Conservation (phyloP, 1,140 invertebrate species). For the Cydia splendana region DNA sequence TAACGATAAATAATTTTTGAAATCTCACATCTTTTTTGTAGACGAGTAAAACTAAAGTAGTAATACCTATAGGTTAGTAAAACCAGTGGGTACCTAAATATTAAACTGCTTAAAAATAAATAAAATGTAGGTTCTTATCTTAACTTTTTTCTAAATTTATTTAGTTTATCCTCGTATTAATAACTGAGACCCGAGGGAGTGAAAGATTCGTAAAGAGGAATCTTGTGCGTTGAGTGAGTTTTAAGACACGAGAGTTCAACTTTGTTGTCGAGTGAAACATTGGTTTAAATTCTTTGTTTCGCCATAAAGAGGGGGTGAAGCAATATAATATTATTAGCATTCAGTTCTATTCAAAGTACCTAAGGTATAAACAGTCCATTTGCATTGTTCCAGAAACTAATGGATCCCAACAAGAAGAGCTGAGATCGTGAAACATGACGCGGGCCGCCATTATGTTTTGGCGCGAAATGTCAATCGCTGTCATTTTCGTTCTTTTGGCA, state of each 20-base stretch:
- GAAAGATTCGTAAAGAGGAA: too few relatives aligned
- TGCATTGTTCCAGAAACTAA: conserved; percentile 73
- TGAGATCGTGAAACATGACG: conserved; percentile 69
- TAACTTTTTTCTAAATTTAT: too few relatives aligned
- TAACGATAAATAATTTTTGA: neutral
- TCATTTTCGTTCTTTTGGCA: conserved; percentile 54
- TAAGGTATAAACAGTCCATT: neutral
- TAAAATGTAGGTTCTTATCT: too few relatives aligned
- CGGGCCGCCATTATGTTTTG: conserved; percentile 66
- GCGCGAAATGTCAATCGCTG: conserved; percentile 69
- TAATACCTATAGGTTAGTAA: too few relatives aligned
- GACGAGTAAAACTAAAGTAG: too few relatives aligned
- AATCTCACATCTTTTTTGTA: neutral
- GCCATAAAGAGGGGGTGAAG: neutral
- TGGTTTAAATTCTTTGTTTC: neutral
- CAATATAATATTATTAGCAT: neutral
- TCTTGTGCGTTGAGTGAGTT: too few relatives aligned
- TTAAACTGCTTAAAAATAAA: too few relatives aligned
- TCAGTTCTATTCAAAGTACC: neutral
- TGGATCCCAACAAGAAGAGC: conserved; percentile 71
- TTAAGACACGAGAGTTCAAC: too few relatives aligned
- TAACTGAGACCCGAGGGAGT: too few relatives aligned
- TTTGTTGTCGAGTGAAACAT: too few relatives aligned
- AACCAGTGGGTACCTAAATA: too few relatives aligned
- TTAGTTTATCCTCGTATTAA: too few relatives aligned